Evolutionary conservation across 1,140 invertebrate species (phyloP).

Genomic region (Drosophila sp.): DNA sequence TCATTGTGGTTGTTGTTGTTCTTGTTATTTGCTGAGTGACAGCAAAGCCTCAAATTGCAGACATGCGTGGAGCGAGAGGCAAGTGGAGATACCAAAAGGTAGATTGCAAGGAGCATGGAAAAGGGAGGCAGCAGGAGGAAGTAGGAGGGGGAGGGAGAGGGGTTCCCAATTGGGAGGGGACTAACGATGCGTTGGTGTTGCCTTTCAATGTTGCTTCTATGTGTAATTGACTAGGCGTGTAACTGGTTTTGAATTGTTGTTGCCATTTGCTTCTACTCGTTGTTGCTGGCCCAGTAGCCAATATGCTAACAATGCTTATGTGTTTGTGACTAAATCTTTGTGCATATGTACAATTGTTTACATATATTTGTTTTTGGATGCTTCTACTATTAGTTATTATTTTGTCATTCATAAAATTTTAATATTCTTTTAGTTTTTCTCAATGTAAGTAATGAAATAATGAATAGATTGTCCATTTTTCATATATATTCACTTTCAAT

Average conservation of each 20-base stretch:
- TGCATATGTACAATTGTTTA: no score
- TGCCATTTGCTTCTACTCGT: neutral
- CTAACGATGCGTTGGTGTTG: slow-evolving; percentile 56
- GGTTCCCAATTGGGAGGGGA: neutral
- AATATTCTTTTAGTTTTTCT: no score
- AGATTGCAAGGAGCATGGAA: neutral
- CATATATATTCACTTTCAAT: no score
- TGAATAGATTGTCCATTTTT: no score
- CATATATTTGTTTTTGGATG: no score
- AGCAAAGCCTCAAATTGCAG: slow-evolving; percentile 76
- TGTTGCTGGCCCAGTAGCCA: no score
- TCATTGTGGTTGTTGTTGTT: slow-evolving; percentile 1
- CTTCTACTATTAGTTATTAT: no score
- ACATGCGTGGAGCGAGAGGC: slow-evolving; percentile 43
- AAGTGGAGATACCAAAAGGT: slow-evolving; percentile 18
- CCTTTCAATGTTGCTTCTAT: slow-evolving; percentile 39
- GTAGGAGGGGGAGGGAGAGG: neutral
- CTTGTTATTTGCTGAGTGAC: slow-evolving; percentile 60
- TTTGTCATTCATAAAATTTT: no score
- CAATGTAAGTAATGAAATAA: no score
- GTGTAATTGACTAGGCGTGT: slow-evolving; percentile 63
- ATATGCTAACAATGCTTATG: no score
- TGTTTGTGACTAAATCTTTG: no score
- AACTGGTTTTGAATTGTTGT: slow-evolving; percentile 72
- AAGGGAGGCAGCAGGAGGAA: neutral